Evolutionary conservation across 2,113 vertebrate genomes (phyloP).

Genomic region (Siniperca chuatsi): DNA sequence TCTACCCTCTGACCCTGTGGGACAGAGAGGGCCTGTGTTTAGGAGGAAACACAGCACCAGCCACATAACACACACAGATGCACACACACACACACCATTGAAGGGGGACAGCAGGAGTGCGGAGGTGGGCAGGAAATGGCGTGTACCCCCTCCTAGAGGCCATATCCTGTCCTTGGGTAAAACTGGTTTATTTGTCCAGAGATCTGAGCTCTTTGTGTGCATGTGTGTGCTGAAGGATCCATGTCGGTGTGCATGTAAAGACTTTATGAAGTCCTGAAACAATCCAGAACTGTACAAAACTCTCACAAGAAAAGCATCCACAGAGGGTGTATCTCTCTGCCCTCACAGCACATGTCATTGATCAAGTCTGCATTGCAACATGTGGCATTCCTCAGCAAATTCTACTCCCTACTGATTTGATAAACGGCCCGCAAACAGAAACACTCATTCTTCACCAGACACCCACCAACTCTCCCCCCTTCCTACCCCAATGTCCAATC

Average conservation of each 20-base stretch:
- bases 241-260: neutral
- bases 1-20: slow-evolving; percentile 73
- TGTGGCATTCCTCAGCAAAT: slow-evolving; percentile 70
- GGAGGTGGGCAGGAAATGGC: slow-evolving; percentile 76
- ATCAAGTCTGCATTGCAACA: slow-evolving; percentile 71
- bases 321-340: slow-evolving; percentile 36
- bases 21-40: slow-evolving; percentile 72
- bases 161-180: slow-evolving; percentile 77
- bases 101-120: slow-evolving; percentile 65
- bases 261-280: neutral
- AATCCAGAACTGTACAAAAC: neutral
- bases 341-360: slow-evolving; percentile 66
- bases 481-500: slow-evolving; percentile 39
- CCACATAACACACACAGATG: slow-evolving; percentile 45
- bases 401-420: slow-evolving; percentile 71
- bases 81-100: slow-evolving; percentile 58
- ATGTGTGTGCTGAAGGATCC: neutral
- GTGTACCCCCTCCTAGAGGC: slow-evolving; percentile 72
- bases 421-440: slow-evolving; percentile 69
- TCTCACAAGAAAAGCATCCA: slow-evolving; percentile 21
- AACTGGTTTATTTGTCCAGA: slow-evolving; percentile 73
- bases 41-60: slow-evolving; percentile 61
- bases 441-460: slow-evolving; percentile 63
- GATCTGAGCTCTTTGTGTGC: slow-evolving; percentile 50
- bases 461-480: slow-evolving; percentile 15